Evolutionary conservation across 2,888 invertebrate species (phyloP).

Genomic region (Anthrax anthrax): DNA sequence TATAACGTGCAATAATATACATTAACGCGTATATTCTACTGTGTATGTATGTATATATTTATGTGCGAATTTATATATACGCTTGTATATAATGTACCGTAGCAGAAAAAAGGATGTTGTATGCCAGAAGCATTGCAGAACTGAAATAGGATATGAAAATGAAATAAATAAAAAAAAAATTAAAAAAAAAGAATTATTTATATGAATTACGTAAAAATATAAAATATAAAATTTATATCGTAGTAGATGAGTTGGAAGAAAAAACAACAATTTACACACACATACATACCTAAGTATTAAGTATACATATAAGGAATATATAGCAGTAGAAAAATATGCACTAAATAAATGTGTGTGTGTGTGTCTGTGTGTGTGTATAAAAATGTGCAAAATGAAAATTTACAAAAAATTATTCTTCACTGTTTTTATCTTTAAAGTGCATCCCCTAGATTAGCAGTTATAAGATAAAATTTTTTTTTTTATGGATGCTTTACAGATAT

Average conservation of each 20-base stretch:
- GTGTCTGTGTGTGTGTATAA: no score
- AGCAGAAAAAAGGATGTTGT: constrained; percentile 1
- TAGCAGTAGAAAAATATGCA: no score
- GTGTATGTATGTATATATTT: no score
- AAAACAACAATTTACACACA: neutral
- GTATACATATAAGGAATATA: no score
- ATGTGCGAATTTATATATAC: no score
- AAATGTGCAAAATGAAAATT: no score
- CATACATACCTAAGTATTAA: neutral
- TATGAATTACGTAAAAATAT: neutral
- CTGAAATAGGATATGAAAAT: neutral
- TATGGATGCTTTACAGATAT: no score
- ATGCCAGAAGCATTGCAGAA: constrained; percentile 11
- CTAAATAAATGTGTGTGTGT: no score
- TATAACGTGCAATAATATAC: no score
- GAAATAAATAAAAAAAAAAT: neutral
- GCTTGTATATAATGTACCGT: no score
- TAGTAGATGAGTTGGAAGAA: constrained; percentile 7
- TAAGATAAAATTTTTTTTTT: constrained; percentile 2
- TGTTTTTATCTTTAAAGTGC: constrained; percentile 11
- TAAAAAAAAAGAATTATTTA: neutral
- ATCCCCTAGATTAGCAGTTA: constrained; percentile 11
- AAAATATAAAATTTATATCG: neutral
- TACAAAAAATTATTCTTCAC: no score
- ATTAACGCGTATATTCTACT: no score